Evolutionary conservation across 2,113 vertebrate genomes (phyloP).

Genomic region (Heterocephalus glaber): DNA sequence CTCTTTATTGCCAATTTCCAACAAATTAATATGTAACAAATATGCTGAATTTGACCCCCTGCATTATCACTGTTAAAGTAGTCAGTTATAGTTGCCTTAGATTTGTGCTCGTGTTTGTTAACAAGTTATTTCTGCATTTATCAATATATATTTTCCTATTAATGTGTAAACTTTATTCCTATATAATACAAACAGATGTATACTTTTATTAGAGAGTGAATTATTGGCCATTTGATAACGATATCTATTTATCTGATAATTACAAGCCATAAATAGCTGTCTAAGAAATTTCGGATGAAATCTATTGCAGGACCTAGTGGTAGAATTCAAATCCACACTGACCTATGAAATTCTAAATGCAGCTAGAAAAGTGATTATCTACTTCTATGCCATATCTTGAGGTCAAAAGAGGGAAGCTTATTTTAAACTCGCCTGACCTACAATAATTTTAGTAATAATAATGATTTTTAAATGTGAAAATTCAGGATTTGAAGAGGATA

Average conservation of each 20-base stretch:
- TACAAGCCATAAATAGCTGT: not conserved
- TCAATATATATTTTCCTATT: not conserved
- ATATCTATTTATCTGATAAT: not conserved
- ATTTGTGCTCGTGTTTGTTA: not conserved
- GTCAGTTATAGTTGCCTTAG: not conserved
- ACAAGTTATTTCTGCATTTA: not conserved
- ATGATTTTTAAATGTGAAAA: conserved; percentile 66
- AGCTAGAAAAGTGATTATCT: not conserved
- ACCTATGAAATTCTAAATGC: conserved; percentile 50
- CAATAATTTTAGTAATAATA: conserved; percentile 46
- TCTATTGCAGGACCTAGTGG: not conserved
- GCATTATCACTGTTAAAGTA: not conserved
- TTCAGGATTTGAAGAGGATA: conserved; percentile 62
- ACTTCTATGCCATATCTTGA: not conserved
- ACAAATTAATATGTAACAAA: not conserved
- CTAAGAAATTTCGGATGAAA: not conserved
- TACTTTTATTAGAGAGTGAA: not conserved
- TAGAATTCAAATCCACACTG: conserved; percentile 22
- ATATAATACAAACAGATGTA: not conserved
- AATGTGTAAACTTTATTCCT: not conserved
- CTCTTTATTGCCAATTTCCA: not conserved
- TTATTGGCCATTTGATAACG: not conserved
- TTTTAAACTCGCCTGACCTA: conserved; percentile 66
- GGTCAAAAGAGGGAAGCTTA: conserved; percentile 58
- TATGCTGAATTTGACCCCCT: not conserved